A percentile compares a stretch with the other conserved stretches of the same genome.
Conservation (phyloP, 2,888 invertebrate species). For the Dioctria linearis region DNA sequence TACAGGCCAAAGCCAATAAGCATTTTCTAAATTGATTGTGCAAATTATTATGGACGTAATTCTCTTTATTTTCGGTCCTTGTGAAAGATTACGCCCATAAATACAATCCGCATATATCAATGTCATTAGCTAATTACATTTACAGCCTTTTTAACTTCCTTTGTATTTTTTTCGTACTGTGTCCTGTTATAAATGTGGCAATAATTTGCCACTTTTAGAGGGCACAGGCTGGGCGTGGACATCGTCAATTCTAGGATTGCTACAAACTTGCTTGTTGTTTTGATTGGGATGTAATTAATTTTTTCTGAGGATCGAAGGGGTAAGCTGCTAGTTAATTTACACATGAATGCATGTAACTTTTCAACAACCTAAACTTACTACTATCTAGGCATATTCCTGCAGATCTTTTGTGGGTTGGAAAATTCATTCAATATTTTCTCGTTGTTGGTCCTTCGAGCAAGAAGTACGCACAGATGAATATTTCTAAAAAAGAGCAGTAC, state of each 20-base stretch:
- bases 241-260: conserved; percentile 21
- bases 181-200: conserved; percentile 14
- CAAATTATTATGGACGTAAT: conserved; percentile 33
- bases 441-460: no score
- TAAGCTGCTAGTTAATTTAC: no score
- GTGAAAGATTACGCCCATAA: conserved; percentile 52
- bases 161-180: conserved; percentile 6
- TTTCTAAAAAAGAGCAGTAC: no score
- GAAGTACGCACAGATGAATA: no score
- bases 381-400: no score
- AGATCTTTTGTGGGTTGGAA: no score
- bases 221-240: conserved; percentile 15
- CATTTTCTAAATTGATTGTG: background rate
- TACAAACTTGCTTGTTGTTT: no score
- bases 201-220: conserved; percentile 41
- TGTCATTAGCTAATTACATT: conserved; percentile 61
- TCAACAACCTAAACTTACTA: no score
- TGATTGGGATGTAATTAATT: no score
- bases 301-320: no score
- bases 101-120: conserved; percentile 60
- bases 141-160: conserved; percentile 10
- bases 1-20: background rate
- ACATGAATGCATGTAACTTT: no score
- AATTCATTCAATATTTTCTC: no score
- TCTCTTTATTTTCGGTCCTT: conserved; percentile 24